Base-by-base conservation (phyloP, 2,113 vertebrate species). In the Gnathonemus longibarbis region DNA sequence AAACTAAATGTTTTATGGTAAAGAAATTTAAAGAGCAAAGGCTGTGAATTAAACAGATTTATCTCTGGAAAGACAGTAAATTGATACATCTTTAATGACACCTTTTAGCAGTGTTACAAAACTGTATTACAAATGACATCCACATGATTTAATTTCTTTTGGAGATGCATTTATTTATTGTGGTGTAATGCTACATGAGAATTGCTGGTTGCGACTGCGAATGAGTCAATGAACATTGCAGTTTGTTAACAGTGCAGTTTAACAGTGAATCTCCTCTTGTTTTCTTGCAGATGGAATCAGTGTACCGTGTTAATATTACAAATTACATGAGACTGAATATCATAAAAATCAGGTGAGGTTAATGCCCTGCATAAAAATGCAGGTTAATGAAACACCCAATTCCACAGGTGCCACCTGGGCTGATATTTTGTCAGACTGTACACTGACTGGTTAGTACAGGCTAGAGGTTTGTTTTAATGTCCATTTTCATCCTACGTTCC, bases 271-370 rank as follows among this genome's bases (percentile, higher is more conserved):
- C 21, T 62, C 21, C 56, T 62, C 24, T 62, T 62, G 56, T 66
- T 66, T 42, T 88, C 42, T 74, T 88, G 42, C 88, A 88, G 88
- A 88, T 88, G 62, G n/a, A 74, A 24, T 6, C 9, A 31, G 58
- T 74, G 42, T 88, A 88, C 15, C 21, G 24, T 70, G 2, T 0
- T 1, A 74, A 11, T 15, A 24, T 70, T 19, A 1, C 0, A 49
- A 66, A 88, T 88, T 74, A 88, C 62, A 19, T 27, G 24, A n/a
- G n/a, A 88, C 3, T 88, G 88, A 70, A 70, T 13, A 48, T 88
- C 3, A 31, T 77, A 74, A 88, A 49, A 27, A 70, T 88, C 58
- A 74, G 58, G 88, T 88, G n/a, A 88, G 56, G 35, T 62, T 62
- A 62, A 62, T 42, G 27, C 3, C n/a, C 86, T n/a, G 35, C 10